Base-by-base conservation (phyloP, 1,140 invertebrate species). In the Hormaphis cornu region DNA sequence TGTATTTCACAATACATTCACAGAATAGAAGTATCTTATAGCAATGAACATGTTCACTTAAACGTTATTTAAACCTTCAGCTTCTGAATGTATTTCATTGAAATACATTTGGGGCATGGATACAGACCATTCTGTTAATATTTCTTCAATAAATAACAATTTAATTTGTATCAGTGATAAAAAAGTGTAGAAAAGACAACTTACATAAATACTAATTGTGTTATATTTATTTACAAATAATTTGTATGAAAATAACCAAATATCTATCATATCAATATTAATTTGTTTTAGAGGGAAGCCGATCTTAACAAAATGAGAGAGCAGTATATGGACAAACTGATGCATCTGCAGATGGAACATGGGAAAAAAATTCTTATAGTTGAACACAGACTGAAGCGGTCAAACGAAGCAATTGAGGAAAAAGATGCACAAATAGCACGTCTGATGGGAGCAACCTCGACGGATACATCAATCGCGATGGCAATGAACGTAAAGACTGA, bases 401-500 rank as follows among this genome's bases (percentile, higher is more conserved):
- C 18, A 1, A 24, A n/a, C 16, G 61, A 66, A 35, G 50, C 14
- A 1, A 6, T 66, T 20, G 61, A 66, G 30, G 61, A 66, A 50
- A 66, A 48, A 35, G 61, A 66, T 6, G 61, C 44, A 1, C 61
- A 66, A 9, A 48, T 66, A 14, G 61, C 61, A 0, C 44, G 61
- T 48, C n/a, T 66, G 1, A 50, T 18, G 0, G 61, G 42, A 22
- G 44, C 61, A 1, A 35, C 28, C 18, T 66, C 44, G 5, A 12
- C 61, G 14, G 61, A 66, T 28, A 66, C 61, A 6, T 66, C 61
- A 3, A 50, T 66, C 0, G 61, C 44, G 7, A 50, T 66, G 61
- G 61, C 61, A 0, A 66, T 66, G 61, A 66, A 66, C n/a, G 42
- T 20, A 9, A 66, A 66, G n/a, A 66, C 61, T 1, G 61, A 66